Percentiles rank a stretch among this genome's conserved stretches.
Conservation (phyloP, 1,140 invertebrate genomes). For the Trachymyrmex septentrionalis region DNA sequence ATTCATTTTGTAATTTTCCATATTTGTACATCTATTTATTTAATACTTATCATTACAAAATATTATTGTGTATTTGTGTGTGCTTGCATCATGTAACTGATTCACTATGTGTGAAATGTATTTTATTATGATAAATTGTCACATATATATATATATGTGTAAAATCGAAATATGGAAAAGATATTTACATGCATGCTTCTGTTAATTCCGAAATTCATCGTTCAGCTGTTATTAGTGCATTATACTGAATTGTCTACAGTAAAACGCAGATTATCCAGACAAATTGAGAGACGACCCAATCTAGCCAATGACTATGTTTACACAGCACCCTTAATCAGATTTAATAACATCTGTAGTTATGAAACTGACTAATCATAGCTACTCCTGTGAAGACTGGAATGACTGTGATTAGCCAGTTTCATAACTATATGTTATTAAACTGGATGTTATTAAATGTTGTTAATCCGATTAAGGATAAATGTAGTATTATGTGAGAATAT, state of each 20-base stretch:
- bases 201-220: background rate
- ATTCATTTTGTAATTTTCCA: background rate
- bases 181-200: background rate
- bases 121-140: background rate
- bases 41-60: slow-evolving; percentile 30
- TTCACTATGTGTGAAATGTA: slow-evolving; percentile 23
- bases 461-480: no score
- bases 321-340: no score
- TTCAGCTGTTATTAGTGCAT: background rate
- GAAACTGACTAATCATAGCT: no score
- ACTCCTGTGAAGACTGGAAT: no score
- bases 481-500: no score
- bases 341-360: no score
- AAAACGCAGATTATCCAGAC: background rate
- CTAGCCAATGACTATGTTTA: no score
- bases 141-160: background rate
- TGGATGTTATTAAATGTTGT: no score
- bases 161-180: background rate
- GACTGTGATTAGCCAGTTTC: no score
- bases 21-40: slow-evolving; percentile 27
- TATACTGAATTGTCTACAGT: slow-evolving; percentile 12
- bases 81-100: slow-evolving; percentile 23
- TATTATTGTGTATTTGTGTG: slow-evolving; percentile 3
- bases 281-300: background rate
- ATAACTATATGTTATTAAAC: no score